Percentiles rank a stretch among this genome's conserved stretches.
Conservation (phyloP, 2,888 invertebrate species). For the Dermolepida albohirtum region DNA sequence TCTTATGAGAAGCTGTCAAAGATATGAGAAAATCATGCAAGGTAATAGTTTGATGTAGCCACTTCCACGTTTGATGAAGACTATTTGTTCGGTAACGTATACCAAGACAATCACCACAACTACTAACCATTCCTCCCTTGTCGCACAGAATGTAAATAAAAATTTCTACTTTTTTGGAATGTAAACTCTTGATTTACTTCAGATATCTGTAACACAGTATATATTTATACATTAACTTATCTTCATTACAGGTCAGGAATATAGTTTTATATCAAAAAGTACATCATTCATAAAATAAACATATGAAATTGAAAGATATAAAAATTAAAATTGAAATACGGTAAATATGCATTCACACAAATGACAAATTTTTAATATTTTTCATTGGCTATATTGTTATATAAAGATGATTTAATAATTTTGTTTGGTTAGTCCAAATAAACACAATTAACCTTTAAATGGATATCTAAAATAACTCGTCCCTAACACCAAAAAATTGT, state of each 20-base stretch:
- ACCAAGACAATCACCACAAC: conserved; percentile 86
- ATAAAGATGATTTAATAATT: neutral
- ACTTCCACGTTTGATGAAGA: conserved; percentile 95
- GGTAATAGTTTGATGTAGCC: conserved; percentile 91
- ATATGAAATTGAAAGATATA: neutral
- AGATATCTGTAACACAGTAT: too few species aligned
- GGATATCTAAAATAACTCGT: neutral
- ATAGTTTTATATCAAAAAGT: too few species aligned
- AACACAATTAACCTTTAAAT: neutral
- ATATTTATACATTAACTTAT: too few species aligned
- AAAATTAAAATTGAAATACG: too few species aligned
- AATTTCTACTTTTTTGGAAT: conserved; percentile 29
- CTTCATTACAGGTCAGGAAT: too few species aligned
- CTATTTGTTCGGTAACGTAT: conserved; percentile 89
- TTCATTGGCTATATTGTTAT: conserved; percentile 8
- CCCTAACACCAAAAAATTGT: neutral
- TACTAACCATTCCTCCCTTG: conserved; percentile 66
- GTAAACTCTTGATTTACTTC: too few species aligned
- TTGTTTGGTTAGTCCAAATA: neutral
- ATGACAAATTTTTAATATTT: too few species aligned
- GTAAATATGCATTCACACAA: too few species aligned
- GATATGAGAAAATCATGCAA: conserved; percentile 89
- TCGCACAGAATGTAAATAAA: conserved; percentile 37
- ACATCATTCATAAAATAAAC: too few species aligned
- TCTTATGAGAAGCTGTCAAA: conserved; percentile 80